Evolutionary conservation across 2,113 vertebrate genomes (phyloP).

Genomic region (Cromileptes altivelis): DNA sequence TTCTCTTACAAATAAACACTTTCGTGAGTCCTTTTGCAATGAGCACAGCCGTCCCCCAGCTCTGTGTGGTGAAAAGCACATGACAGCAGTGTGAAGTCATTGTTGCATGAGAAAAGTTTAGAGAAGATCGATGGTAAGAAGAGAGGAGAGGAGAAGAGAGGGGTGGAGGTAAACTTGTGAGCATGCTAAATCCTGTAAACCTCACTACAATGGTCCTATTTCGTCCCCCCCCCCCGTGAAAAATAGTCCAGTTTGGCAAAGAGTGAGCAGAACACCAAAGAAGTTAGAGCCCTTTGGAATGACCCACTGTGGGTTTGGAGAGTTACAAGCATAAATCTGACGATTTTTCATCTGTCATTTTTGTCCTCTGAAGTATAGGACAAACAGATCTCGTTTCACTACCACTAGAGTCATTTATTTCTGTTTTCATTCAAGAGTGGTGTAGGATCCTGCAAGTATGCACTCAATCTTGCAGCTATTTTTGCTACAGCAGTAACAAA

Average conservation of each 20-base stretch:
- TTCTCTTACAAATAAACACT: slow-evolving; percentile 1
- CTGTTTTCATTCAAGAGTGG: slow-evolving; percentile 43
- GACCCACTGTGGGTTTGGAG: slow-evolving; percentile 42
- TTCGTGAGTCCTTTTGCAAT: slow-evolving; percentile 5
- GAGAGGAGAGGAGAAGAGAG: not conserved
- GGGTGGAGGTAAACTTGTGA: slow-evolving; percentile 26
- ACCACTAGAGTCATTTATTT: slow-evolving; percentile 24
- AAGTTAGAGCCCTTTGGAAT: slow-evolving; percentile 21
- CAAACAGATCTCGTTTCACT: slow-evolving; percentile 44
- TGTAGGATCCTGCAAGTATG: slow-evolving; percentile 8
- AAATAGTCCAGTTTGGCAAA: slow-evolving; percentile 43
- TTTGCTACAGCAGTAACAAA: slow-evolving; percentile 38
- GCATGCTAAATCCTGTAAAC: slow-evolving; percentile 38
- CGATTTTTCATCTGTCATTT: slow-evolving; percentile 54
- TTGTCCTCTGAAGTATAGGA: slow-evolving; percentile 37
- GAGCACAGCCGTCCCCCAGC: not conserved
- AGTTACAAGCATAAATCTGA: slow-evolving; percentile 29
- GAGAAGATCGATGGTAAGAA: slow-evolving; percentile 49
- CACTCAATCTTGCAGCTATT: not conserved
- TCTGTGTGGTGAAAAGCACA: slow-evolving; percentile 8
- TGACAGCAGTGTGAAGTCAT: slow-evolving; percentile 55
- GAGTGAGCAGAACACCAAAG: slow-evolving; percentile 28
- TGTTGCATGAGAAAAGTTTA: slow-evolving; percentile 25
- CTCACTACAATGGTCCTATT: slow-evolving; percentile 5
- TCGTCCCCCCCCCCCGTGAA: not conserved